These are phyloP conservation scores for Diadumene lineata DNA, from an alignment of 92 coral and sea anemone species.

Conservation along the genomic window DNA sequence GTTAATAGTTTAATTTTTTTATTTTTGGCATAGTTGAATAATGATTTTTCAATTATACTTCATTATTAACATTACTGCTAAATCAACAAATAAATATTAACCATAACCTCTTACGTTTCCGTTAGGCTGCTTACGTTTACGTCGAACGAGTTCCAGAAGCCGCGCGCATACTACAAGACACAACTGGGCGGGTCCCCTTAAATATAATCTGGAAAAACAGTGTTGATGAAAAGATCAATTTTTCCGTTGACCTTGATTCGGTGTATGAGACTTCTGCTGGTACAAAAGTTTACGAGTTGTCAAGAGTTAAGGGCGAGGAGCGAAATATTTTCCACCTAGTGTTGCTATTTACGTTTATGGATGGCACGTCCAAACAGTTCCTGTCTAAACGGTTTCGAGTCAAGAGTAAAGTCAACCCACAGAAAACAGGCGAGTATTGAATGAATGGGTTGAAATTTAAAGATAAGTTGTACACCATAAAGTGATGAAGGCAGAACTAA, in stretches of 20 bases:
- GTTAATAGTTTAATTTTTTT: too few relatives aligned
- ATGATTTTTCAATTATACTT: neutral
- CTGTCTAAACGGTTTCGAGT: constrained; percentile 83
- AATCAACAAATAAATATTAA: neutral
- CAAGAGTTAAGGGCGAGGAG: constrained; percentile 97
- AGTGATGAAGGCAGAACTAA: too few relatives aligned
- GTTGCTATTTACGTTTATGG: constrained; percentile 63
- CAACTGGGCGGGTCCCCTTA: constrained; percentile 82
- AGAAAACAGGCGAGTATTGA: neutral
- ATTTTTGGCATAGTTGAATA: too few relatives aligned
- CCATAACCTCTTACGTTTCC: neutral
- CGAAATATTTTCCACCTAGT: constrained; percentile 85
- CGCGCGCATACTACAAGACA: constrained; percentile 88
- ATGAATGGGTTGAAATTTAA: neutral
- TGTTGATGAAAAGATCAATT: constrained; percentile 45
- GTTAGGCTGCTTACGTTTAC: constrained; percentile 72
- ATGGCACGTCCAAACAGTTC: constrained; percentile 70
- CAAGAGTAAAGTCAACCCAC: constrained; percentile 55
- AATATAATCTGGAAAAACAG: constrained; percentile 63
- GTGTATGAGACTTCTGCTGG: constrained; percentile 74
- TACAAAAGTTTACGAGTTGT: constrained; percentile 90
- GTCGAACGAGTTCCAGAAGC: constrained; percentile 96
- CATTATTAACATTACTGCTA: neutral
- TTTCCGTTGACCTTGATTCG: constrained; percentile 83
- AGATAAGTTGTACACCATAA: too few relatives aligned